Base-by-base conservation (phyloP, 2,797 vertebrate species). In the Oreochromis grahami region DNA sequence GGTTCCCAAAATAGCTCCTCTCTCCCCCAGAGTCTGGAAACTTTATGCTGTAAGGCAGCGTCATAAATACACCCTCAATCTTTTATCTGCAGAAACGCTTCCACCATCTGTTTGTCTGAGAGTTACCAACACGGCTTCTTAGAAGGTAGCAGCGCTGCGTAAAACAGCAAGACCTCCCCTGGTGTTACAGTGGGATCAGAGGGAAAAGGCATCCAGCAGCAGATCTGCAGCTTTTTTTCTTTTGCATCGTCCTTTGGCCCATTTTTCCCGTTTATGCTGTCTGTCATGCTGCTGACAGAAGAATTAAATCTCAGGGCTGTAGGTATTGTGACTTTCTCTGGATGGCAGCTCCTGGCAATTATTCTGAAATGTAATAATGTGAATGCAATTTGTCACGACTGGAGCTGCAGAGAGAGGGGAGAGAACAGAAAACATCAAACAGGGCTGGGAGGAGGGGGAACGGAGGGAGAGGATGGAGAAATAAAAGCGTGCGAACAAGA, bases 291-390 rank as follows among this genome's bases (percentile, higher is more conserved):
- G 83, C 3, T 53, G 76, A 77, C 70, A 17, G 26, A 51, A 41
- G 63, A 86, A 82, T 82, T 48, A 53, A 82, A 78, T 43, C 70
- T 79, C 72, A 6, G 7, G 3, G 58, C 63, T 77, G 80, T 14
- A 34, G 48, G 60, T 68, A 51, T 74, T 65, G 79, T 53, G 81
- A 58, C 41, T 84, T 78, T 82, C 84, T 86, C 26, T 80, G 84
- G 77, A 78, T 38, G 79, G 80, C 52, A 24, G 80, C 55, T 19
- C n/a, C 70, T 45, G 80, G 58, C 85, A 51, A 77, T 87, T 88
- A 81, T 79, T 53, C 48, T 29, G 29, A 81, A 53, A 83, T 77
- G 82, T 41, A 78, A 86, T 79, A 84, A 76, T 70, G 41, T 1
- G 65, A 81, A 78, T 53, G 77, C 38, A 78, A 63, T 88, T 86